phyloP scores from a whole-genome alignment of 2,113 vertebrate species.

The Mixornis gularis region DNA sequence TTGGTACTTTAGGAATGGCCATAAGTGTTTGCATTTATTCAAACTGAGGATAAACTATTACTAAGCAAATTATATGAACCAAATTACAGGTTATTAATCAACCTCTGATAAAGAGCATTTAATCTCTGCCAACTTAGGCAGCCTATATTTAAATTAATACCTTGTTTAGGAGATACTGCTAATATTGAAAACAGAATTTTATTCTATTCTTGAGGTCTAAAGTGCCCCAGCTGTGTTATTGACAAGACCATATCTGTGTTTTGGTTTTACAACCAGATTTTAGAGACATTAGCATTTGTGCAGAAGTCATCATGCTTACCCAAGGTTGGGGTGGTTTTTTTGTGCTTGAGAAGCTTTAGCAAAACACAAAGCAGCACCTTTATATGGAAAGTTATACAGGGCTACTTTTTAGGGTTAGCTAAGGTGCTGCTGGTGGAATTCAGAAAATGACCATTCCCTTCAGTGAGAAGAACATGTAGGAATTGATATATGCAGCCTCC shows the following conservation, averaged over 20 bases:
- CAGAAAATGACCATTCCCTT: neutral
- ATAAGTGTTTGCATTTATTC: neutral
- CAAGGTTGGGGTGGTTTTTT: fast-evolving
- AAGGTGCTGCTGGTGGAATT: neutral
- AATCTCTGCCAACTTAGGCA: neutral
- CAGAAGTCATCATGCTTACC: neutral
- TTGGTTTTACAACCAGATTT: neutral
- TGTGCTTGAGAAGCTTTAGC: neutral
- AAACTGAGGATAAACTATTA: neutral
- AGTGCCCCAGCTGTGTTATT: neutral
- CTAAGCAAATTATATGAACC: neutral
- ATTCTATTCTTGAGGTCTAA: neutral
- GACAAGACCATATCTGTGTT: neutral
- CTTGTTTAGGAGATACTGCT: neutral
- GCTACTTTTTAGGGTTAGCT: neutral
- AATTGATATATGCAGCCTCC: neutral
- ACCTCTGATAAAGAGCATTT: neutral
- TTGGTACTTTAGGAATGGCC: neutral
- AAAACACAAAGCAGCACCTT: neutral
- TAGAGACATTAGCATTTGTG: neutral
- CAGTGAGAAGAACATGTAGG: neutral
- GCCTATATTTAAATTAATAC: neutral
- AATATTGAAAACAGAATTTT: neutral
- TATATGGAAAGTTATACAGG: neutral
- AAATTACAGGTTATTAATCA: neutral